A percentile compares a stretch with the other conserved stretches of the same genome.
Conservation (phyloP, 2,113 vertebrate genomes). For the Solea senegalensis region DNA sequence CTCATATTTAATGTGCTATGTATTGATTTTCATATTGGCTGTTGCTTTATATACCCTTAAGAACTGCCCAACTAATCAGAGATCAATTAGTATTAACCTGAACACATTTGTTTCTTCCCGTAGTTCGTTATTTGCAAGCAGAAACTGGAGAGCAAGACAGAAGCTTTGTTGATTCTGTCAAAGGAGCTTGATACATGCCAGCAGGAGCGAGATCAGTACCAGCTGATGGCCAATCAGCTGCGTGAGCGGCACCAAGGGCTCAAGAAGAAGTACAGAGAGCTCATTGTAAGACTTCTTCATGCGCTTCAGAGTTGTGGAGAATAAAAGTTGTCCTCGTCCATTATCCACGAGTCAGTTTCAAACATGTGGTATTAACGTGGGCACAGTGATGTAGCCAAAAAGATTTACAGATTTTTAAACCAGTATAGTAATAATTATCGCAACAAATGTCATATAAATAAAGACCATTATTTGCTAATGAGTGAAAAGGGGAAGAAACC, state of each 20-base stretch:
- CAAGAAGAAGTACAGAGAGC: slow-evolving; percentile 94
- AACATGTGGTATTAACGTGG: not conserved
- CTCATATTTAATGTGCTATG: too few relatives aligned
- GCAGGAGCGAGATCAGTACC: slow-evolving; percentile 96
- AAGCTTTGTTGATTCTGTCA: slow-evolving; percentile 94
- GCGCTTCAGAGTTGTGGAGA: not conserved
- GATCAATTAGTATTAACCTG: not conserved
- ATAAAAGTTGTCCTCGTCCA: not conserved
- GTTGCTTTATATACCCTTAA: too few relatives aligned
- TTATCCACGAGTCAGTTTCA: not conserved
- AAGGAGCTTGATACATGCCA: slow-evolving; percentile 97
- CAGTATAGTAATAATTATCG: too few relatives aligned
- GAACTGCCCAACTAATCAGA: too few relatives aligned
- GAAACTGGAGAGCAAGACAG: slow-evolving; percentile 97
- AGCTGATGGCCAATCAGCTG: slow-evolving; percentile 97
- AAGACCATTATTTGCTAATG: too few relatives aligned
- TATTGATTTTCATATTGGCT: too few relatives aligned
- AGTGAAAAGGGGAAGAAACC: too few relatives aligned
- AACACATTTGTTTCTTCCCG: not conserved
- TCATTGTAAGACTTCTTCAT: slow-evolving; percentile 84
- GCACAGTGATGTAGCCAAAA: too few relatives aligned
- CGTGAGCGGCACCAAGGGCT: slow-evolving; percentile 93
- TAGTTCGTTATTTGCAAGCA: slow-evolving; percentile 94
- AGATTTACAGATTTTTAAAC: too few relatives aligned
- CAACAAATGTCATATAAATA: too few relatives aligned